Evolutionary conservation across 2,888 invertebrate species (phyloP).

Genomic region (Aspidiotus destructor): DNA sequence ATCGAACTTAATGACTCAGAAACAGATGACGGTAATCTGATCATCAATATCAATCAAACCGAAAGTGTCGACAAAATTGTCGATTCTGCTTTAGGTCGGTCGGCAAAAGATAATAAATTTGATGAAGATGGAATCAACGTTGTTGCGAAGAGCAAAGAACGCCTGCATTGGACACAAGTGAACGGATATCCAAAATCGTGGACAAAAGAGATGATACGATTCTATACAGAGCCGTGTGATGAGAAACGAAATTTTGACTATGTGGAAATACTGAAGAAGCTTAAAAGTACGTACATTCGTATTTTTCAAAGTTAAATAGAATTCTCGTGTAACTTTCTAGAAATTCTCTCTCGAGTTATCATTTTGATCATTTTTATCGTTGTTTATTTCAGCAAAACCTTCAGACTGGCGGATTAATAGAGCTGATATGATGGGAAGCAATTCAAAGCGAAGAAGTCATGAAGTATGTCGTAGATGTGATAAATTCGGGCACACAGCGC

Average conservation of each 20-base stretch:
- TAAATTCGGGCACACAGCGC: conserved; percentile 10
- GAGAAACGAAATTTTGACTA: conserved; percentile 15
- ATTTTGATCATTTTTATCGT: not conserved
- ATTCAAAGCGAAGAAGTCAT: not conserved
- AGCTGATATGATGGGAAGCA: conserved; percentile 3
- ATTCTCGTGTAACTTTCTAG: not conserved
- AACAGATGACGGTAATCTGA: not conserved
- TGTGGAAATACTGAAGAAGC: conserved; percentile 5
- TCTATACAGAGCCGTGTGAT: conserved; percentile 16
- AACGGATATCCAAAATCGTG: conserved; percentile 17
- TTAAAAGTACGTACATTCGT: conserved; percentile 5
- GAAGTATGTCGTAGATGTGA: conserved; percentile 8
- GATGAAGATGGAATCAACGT: not conserved
- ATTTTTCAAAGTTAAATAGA: not conserved
- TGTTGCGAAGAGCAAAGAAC: not conserved
- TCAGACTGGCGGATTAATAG: conserved; percentile 20
- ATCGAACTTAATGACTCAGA: not conserved
- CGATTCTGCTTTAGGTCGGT: not conserved
- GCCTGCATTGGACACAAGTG: not conserved
- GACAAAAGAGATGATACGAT: conserved; percentile 20
- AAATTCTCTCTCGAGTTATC: not conserved
- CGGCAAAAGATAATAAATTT: not conserved
- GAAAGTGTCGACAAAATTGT: not conserved
- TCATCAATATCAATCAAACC: conserved; percentile 1
- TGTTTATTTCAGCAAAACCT: conserved; percentile 9